Evolutionary conservation across 2,113 vertebrate genomes (phyloP), one percentile per base, ranked within the genome.

Genomic region (Leuciscus idus): DNA sequence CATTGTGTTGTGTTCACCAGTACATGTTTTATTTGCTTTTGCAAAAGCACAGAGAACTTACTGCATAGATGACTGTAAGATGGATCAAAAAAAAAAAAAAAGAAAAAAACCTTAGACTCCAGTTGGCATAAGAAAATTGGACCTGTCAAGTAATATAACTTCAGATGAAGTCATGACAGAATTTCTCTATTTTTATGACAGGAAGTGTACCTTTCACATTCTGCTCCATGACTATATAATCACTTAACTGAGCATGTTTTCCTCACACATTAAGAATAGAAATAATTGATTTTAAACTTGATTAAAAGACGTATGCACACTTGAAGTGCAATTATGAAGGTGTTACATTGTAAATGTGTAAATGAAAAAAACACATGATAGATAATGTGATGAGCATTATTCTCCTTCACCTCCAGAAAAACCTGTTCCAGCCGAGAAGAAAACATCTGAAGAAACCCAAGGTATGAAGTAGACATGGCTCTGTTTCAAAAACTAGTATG

Each of bases 311-410:
- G 81, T 81, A 81, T 80, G 85, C 84, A 55, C 50, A 73, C 87
- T 81, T 57, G 84, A 81, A 59, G 28, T 81, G 78, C 84, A 89
- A 87, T 91, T 86, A 90, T 62, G 11, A 55, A 85, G 55, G 36
- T 70, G 88, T 89, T 90, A 85, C n/a, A 70, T 52, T 82, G 13
- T 28, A 66, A 36, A 70, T 73, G 72, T 39, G 79, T 88, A 82
- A 87, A 48, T 8, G 78, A 17, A 59, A 85, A 39, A 68, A 30
- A 12, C 39, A 78, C 15, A 23, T 21, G 19, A 80, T 64, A 36
- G 26, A 6, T 23, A 57, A 46, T 4, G 4, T 86, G 21, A 72
- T 36, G 33, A 23, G 26, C 39, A 11, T 17, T 84, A 4, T 75
- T 86, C 6, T 39, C 11, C 28, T 72, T 46, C 36, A 15, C 59